Percentiles rank a stretch among this genome's conserved stretches.
Conservation (phyloP, 2,888 invertebrate genomes). For the Myopa testacea region DNA sequence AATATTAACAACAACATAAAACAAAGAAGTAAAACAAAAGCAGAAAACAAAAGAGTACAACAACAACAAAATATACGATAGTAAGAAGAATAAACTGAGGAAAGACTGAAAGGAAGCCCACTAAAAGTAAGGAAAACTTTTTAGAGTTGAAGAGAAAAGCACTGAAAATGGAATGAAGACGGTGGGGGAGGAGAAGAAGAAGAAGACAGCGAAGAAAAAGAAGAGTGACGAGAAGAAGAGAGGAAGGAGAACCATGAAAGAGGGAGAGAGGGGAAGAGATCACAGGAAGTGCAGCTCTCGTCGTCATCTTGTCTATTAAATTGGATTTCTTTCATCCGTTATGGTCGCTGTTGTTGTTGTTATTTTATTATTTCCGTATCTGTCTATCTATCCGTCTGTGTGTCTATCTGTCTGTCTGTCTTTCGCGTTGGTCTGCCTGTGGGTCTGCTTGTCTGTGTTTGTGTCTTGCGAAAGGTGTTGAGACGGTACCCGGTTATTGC, state of each 20-base stretch:
- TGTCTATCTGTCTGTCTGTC: slow-evolving; percentile 21
- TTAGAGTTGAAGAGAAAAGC: no score
- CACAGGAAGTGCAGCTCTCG: not conserved
- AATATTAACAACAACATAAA: no score
- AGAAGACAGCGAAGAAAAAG: not conserved
- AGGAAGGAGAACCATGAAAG: not conserved
- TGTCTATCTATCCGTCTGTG: not conserved
- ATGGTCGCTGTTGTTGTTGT: not conserved
- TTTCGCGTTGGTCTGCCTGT: slow-evolving; percentile 9
- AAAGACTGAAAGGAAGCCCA: no score
- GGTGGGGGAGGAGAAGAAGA: not conserved
- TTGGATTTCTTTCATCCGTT: not conserved
- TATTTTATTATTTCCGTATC: not conserved
- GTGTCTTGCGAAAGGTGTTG: not conserved
- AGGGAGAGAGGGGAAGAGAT: not conserved
- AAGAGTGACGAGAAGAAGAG: not conserved
- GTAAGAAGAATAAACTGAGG: no score
- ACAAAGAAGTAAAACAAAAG: no score
- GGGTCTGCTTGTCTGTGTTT: slow-evolving; percentile 13
- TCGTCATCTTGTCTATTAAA: not conserved
- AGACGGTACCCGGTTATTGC: no score
- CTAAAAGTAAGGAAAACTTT: no score
- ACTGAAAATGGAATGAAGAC: not conserved
- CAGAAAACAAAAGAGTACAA: no score
- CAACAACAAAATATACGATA: no score